Evolutionary conservation across 2,888 invertebrate genomes (phyloP).

Genomic region (Cephus rjabovi): DNA sequence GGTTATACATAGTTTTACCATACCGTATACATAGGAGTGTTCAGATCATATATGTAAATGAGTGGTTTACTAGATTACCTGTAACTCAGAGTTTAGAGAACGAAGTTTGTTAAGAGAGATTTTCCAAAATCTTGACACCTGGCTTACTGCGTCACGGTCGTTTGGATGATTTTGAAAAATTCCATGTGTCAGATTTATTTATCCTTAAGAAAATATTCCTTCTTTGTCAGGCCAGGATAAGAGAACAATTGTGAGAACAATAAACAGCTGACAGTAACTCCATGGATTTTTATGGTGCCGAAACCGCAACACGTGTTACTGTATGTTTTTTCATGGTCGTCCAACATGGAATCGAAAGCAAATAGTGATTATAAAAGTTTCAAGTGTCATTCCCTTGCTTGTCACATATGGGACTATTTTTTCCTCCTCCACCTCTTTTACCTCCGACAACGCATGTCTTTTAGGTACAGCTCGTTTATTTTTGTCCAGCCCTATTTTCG

Average conservation of each 20-base stretch:
- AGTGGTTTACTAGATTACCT: not conserved
- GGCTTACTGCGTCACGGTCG: not conserved
- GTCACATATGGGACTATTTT: conserved; percentile 10
- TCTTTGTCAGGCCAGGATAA: not conserved
- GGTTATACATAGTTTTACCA: not conserved
- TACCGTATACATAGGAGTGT: not conserved
- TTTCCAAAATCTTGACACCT: not conserved
- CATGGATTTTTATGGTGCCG: not conserved
- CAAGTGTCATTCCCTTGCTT: conserved; percentile 21
- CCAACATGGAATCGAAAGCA: conserved; percentile 11
- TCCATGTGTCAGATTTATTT: not conserved
- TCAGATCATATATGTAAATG: not conserved
- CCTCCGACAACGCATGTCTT: not conserved
- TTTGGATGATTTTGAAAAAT: not conserved
- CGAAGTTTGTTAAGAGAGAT: not conserved
- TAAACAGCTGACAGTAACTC: not conserved
- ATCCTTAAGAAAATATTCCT: not conserved
- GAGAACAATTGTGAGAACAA: not conserved
- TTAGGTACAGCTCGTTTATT: not conserved
- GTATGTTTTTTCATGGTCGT: conserved; percentile 20
- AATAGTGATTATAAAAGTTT: conserved; percentile 33
- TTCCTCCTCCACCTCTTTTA: conserved; percentile 8
- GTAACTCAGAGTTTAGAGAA: not conserved
- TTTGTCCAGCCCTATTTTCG: not conserved
- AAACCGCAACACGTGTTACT: conserved; percentile 19